Evolutionary conservation across 1,140 invertebrate species (phyloP).

Genomic region (Melitaea cinxia): DNA sequence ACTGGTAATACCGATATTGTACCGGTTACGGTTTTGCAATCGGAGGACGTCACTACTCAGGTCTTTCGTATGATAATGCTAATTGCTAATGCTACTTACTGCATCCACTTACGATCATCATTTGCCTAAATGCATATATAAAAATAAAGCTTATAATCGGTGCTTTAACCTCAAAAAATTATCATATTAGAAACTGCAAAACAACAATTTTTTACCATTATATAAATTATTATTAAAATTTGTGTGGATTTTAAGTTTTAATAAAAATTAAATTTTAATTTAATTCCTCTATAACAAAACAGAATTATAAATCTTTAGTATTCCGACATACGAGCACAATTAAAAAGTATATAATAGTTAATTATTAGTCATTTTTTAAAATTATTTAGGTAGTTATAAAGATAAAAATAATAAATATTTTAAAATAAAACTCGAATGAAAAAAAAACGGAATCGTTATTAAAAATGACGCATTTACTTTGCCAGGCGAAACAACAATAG

Average conservation of each 20-base stretch:
- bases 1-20: background rate
- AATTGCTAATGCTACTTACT: background rate
- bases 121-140: background rate
- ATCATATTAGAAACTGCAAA: background rate
- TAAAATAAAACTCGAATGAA: background rate
- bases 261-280: background rate
- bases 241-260: too few species aligned
- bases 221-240: background rate
- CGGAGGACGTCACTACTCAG: background rate
- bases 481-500: conserved; percentile 44
- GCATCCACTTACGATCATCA: background rate
- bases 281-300: too few species aligned
- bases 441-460: conserved; percentile 3
- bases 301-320: too few species aligned
- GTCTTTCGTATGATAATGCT: background rate
- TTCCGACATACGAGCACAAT: too few species aligned
- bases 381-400: too few species aligned
- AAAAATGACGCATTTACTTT: conserved; percentile 38
- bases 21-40: background rate
- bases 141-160: background rate
- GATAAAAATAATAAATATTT: background rate
- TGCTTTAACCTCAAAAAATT: background rate
- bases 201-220: background rate
- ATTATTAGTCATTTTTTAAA: too few species aligned
- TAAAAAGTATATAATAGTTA: too few species aligned